These are phyloP conservation scores for Chelon labrosus DNA, from an alignment of 2,797 vertebrate genomes.

Conservation along the genomic window DNA sequence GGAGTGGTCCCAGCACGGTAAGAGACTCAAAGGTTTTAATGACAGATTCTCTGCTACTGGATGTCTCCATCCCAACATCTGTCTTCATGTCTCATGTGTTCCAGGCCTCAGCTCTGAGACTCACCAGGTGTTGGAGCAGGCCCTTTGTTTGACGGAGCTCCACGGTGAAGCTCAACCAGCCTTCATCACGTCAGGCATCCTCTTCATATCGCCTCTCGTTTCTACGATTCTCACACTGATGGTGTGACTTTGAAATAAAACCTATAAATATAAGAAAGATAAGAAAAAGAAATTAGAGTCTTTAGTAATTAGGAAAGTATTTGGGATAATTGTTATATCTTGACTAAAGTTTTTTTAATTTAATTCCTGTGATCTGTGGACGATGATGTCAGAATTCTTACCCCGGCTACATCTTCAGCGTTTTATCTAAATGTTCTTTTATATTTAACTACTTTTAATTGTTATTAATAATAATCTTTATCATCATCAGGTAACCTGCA, in stretches of 20 bases:
- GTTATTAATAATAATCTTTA: too few relatives aligned
- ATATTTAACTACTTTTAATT: too few relatives aligned
- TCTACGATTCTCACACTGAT: constrained; percentile 78
- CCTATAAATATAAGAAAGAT: too few relatives aligned
- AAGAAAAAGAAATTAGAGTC: too few relatives aligned
- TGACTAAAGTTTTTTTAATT: not conserved
- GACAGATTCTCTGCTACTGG: not conserved
- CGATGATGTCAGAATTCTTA: too few relatives aligned
- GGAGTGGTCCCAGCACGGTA: constrained; percentile 79
- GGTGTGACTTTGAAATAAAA: constrained; percentile 71
- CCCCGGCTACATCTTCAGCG: too few relatives aligned
- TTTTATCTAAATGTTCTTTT: too few relatives aligned
- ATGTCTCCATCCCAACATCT: not conserved
- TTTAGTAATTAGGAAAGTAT: too few relatives aligned
- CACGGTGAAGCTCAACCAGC: constrained; percentile 40
- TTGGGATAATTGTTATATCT: too few relatives aligned
- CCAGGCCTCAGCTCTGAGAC: constrained; percentile 76
- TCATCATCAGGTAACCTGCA: too few relatives aligned
- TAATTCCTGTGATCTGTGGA: too few relatives aligned
- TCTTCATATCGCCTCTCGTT: constrained; percentile 42
- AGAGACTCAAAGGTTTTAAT: constrained; percentile 14
- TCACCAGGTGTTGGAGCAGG: constrained; percentile 73
- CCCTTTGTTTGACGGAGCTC: constrained; percentile 72
- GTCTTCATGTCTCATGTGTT: constrained; percentile 25
- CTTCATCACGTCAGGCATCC: constrained; percentile 37